A percentile compares a stretch with the other conserved stretches of the same genome.
Conservation (phyloP, 2,113 vertebrate genomes). For the Thamnaconus septentrionalis region DNA sequence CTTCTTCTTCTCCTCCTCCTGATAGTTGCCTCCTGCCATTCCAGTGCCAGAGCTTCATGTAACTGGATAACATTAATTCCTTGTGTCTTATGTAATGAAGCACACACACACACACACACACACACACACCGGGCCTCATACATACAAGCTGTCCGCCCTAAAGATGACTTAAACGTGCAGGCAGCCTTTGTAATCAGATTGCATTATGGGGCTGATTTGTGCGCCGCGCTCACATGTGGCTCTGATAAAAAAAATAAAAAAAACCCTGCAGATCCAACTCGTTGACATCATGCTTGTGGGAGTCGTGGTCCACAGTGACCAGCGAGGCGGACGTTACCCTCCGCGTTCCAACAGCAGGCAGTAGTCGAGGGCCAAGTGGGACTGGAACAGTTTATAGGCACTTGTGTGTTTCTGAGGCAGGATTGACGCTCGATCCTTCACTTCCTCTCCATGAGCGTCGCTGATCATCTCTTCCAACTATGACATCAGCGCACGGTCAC, state of each 20-base stretch:
- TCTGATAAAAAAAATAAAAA: conserved; percentile 55
- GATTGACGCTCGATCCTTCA: too few species aligned
- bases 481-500: too few species aligned
- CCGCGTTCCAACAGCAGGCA: too few species aligned
- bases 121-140: conserved; percentile 41
- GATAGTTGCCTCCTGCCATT: conserved; percentile 25
- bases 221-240: conserved; percentile 60
- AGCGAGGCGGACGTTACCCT: not conserved
- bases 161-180: conserved; percentile 35
- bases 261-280: conserved; percentile 41
- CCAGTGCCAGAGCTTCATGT: conserved; percentile 27
- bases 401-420: too few species aligned
- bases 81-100: conserved; percentile 57
- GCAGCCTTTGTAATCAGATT: conserved; percentile 40
- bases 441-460: too few species aligned
- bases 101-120: conserved; percentile 7
- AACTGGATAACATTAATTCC: conserved; percentile 50
- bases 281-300: conserved; percentile 65
- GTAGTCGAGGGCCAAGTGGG: too few species aligned
- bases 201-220: conserved; percentile 28
- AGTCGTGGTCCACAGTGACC: conserved; percentile 39
- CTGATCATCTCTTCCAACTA: too few species aligned
- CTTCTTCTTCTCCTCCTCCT: not conserved
- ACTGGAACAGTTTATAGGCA: too few species aligned
- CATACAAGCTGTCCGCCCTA: conserved; percentile 43